Percentiles rank a stretch among this genome's conserved stretches.
Evolutionary conservation across 2,113 vertebrate species (phyloP).

Genomic region (Mastomys coucha): DNA sequence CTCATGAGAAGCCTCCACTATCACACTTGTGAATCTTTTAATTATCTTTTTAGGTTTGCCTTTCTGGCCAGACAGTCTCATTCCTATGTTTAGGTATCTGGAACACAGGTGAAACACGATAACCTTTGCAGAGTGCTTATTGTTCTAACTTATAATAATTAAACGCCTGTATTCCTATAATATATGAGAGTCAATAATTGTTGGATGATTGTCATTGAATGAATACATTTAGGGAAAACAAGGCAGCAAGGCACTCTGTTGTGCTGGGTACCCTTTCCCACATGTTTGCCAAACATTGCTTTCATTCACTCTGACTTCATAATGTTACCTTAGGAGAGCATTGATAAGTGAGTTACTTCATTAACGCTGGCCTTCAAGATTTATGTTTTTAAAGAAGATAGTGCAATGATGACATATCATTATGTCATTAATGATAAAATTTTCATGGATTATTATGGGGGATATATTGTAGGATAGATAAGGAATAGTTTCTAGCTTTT

Average conservation of each 20-base stretch:
- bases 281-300: neutral
- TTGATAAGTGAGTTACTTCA: conserved; percentile 1
- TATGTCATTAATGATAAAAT: neutral
- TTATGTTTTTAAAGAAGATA: neutral
- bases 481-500: neutral
- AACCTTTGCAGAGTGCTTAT: neutral
- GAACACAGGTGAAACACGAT: neutral
- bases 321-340: neutral
- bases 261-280: neutral
- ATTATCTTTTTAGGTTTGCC: neutral
- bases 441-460: neutral
- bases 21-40: neutral
- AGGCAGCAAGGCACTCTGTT: neutral
- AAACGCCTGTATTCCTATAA: neutral
- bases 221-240: neutral
- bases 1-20: neutral
- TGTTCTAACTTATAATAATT: conserved; percentile 24
- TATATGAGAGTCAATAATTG: neutral
- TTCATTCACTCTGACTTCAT: conserved; percentile 8
- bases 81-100: neutral
- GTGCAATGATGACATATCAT: neutral
- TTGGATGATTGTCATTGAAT: neutral
- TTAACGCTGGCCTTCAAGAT: neutral
- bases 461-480: neutral
- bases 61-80: neutral